phyloP scores from a whole-genome alignment of 2,888 invertebrate species.

The Stenolophus ochropezus region DNA sequence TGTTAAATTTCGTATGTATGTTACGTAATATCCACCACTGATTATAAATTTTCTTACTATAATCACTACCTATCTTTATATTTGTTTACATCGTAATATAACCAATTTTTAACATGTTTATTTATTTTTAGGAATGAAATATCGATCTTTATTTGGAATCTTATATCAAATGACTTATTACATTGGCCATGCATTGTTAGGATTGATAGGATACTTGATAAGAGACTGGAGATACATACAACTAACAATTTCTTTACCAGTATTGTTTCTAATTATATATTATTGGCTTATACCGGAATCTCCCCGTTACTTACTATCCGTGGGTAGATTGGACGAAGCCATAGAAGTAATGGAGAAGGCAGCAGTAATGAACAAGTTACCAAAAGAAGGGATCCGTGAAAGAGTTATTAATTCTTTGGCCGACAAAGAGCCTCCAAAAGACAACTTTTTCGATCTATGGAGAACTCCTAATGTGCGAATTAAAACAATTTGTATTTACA shows the following conservation, averaged over 20 bases:
- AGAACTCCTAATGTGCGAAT: slow-evolving; percentile 78
- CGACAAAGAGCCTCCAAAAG: slow-evolving; percentile 61
- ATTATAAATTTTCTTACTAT: too few relatives aligned
- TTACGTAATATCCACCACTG: too few relatives aligned
- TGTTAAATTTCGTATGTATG: too few relatives aligned
- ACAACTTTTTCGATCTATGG: slow-evolving; percentile 76
- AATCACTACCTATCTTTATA: too few relatives aligned
- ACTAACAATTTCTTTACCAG: slow-evolving; percentile 80
- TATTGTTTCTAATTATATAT: slow-evolving; percentile 71
- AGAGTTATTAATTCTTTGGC: neutral
- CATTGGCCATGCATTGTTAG: slow-evolving; percentile 80
- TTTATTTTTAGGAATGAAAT: slow-evolving; percentile 63
- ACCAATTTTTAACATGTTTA: neutral
- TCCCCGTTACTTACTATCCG: slow-evolving; percentile 73
- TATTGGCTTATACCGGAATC: slow-evolving; percentile 73
- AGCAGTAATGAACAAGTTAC: slow-evolving; percentile 72
- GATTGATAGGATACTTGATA: slow-evolving; percentile 76
- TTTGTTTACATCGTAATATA: too few relatives aligned
- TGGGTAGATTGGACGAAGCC: slow-evolving; percentile 71
- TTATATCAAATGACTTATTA: slow-evolving; percentile 83
- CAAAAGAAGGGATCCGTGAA: slow-evolving; percentile 66
- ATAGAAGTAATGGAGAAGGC: slow-evolving; percentile 70
- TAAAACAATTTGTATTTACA: slow-evolving; percentile 81
- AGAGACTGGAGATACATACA: slow-evolving; percentile 82
- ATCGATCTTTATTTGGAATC: slow-evolving; percentile 76